These are phyloP conservation scores for Phasia obesa DNA, from an alignment of 2,888 invertebrate genomes.

Conservation along the genomic window DNA sequence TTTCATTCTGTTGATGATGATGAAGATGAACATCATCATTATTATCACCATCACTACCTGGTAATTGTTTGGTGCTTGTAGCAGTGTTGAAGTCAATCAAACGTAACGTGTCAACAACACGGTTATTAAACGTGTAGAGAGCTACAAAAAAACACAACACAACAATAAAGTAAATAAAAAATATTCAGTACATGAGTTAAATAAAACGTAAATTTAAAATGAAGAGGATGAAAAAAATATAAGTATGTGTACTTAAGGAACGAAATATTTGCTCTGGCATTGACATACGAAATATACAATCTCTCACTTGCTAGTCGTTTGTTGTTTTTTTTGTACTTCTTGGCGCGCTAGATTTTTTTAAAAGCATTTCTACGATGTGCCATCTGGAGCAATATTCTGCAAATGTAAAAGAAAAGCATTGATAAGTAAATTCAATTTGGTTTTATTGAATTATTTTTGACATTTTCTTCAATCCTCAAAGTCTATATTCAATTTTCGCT, in stretches of 20 bases:
- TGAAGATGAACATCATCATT: conserved; percentile 30
- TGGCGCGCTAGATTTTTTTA: background rate
- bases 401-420: conserved; percentile 37
- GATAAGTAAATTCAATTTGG: conserved; percentile 60
- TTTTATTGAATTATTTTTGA: conserved; percentile 61
- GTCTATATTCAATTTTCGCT: conserved; percentile 52
- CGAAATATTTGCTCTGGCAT: background rate
- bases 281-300: background rate
- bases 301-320: background rate
- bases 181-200: conserved; percentile 28
- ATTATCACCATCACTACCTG: conserved; percentile 21
- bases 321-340: conserved; percentile 6
- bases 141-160: conserved; percentile 4
- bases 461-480: conserved; percentile 55
- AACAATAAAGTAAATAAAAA: conserved; percentile 1
- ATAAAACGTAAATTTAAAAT: conserved; percentile 40
- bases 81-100: conserved; percentile 64
- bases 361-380: conserved; percentile 25
- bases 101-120: conserved; percentile 68
- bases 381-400: conserved; percentile 20
- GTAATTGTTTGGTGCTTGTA: conserved; percentile 52
- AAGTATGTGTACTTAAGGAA: background rate
- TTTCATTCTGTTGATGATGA: conserved; percentile 19
- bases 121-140: conserved; percentile 63
- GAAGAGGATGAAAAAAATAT: conserved; percentile 1